phyloP scores from a whole-genome alignment of 2,888 invertebrate species.

The Arenicola marina region DNA sequence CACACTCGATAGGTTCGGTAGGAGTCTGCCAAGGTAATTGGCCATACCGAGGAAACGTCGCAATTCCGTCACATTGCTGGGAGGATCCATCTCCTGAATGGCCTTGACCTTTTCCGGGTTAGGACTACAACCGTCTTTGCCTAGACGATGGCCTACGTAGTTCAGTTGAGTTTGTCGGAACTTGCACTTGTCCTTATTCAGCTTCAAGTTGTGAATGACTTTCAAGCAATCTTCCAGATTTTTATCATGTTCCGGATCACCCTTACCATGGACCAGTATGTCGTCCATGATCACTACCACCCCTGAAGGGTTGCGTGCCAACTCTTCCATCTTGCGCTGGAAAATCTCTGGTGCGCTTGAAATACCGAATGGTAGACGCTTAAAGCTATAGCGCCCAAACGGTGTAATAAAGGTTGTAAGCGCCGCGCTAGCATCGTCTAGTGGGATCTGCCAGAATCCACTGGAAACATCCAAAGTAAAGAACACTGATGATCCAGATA shows the following conservation, averaged over 20 bases:
- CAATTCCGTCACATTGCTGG: conserved; percentile 28
- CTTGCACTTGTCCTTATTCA: conserved; percentile 33
- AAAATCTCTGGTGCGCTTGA: conserved; percentile 27
- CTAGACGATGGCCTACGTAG: conserved; percentile 31
- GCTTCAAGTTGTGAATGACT: conserved; percentile 17
- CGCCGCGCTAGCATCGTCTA: too few species aligned
- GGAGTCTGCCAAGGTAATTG: conserved; percentile 31
- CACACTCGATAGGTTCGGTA: conserved; percentile 27
- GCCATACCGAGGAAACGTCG: conserved; percentile 31
- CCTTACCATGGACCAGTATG: conserved; percentile 25
- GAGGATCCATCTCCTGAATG: too few species aligned
- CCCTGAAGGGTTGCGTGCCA: conserved; percentile 19
- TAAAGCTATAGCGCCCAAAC: too few species aligned
- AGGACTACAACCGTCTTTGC: conserved; percentile 27
- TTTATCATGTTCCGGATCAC: conserved; percentile 22
- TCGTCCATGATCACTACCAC: too few species aligned
- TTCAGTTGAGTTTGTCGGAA: conserved; percentile 12
- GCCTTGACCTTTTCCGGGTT: conserved; percentile 21
- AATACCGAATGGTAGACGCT: too few species aligned
- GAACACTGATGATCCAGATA: too few species aligned
- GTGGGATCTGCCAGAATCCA: too few species aligned
- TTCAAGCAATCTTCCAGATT: conserved; percentile 17
- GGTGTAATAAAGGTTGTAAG: too few species aligned
- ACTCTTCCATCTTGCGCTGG: conserved; percentile 20
- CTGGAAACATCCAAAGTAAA: too few species aligned